Evolutionary conservation across 1,140 invertebrate species (phyloP).

Genomic region (Drosophila sproati): DNA sequence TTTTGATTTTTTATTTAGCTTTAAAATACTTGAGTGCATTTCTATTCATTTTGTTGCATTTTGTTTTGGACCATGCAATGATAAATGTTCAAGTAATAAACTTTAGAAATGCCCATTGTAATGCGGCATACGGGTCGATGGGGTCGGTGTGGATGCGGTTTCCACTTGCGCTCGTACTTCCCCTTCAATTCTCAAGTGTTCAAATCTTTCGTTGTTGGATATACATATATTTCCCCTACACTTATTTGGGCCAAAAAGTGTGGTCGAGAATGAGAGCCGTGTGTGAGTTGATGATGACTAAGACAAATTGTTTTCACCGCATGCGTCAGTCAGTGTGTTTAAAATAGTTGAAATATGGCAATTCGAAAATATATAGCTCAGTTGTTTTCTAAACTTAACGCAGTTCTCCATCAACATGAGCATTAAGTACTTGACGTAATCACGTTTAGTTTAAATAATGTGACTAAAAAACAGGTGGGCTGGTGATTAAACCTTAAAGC

Average conservation of each 20-base stretch:
- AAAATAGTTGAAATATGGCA: constrained; percentile 67
- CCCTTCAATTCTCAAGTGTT: constrained; percentile 23
- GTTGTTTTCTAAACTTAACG: constrained; percentile 8
- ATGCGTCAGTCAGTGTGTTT: constrained; percentile 40
- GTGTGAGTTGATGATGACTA: constrained; percentile 36
- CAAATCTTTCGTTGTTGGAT: background rate
- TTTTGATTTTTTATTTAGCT: constrained; percentile 37
- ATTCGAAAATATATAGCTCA: constrained; percentile 42
- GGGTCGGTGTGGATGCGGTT: background rate
- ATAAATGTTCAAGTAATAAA: constrained; percentile 72
- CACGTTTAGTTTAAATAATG: background rate
- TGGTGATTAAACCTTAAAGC: no score
- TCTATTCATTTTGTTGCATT: constrained; percentile 51
- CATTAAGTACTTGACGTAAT: background rate
- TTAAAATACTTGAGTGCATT: constrained; percentile 63
- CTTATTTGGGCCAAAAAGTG: constrained; percentile 45
- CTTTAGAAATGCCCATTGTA: constrained; percentile 69
- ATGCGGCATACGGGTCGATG: background rate
- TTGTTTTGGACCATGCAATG: constrained; percentile 49
- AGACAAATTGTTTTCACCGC: constrained; percentile 60
- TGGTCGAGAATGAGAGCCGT: background rate
- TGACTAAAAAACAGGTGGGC: background rate
- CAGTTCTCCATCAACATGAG: constrained; percentile 3
- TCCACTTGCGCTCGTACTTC: background rate
- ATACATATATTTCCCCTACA: constrained; percentile 34